Evolutionary conservation across 2,888 invertebrate species (phyloP), one percentile per base, ranked within the genome.

Genomic region (Hemistola chrysoprasaria): DNA sequence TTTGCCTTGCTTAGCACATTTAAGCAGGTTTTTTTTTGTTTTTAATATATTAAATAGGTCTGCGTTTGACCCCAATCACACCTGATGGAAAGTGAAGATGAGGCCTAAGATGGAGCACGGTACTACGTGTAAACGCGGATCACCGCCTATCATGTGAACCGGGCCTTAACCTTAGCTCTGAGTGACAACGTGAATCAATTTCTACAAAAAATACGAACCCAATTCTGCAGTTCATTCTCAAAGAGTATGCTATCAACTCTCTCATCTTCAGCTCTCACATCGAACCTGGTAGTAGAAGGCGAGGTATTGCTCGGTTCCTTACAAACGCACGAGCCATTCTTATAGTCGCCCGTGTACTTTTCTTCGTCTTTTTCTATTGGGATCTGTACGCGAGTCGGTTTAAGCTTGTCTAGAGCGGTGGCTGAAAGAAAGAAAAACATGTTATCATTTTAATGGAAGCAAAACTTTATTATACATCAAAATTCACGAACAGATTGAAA

Each of bases 191-290:
- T n/a, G n/a, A n/a, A n/a, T n/a, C n/a, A n/a, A n/a, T n/a, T n/a
- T n/a, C 3, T 16, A 16, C 16, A 2, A 3, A 16, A 3, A 16
- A 7, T 23, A 38, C 46, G 93, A 35, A 96, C 93, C 68, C 90
- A 90, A 76, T 97, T 96, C 64, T 96, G 95, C 32, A 97, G 71
- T 22, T 92, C 91, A 70, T 97, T 94, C 75, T 97, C 96, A 69
- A 97, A 96, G 56, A 90, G 90, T 53, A 90, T 90, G 41, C 87
- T 91, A 56, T 93, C 93, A 53, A 90, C 89, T 8, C 82, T 71
- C 59, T 92, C 92, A 53, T 90, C 87, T 51, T 84, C 85, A 0
- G 76, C 76, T 6, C 69, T 69, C 20, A 78, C 76, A 47, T 78
- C 82, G 66, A 86, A 85, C 48, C 65, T 59, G 22, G 59, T 60